Base-by-base conservation (phyloP, 2,888 invertebrate genomes). In the Dolomedes plantarius region DNA sequence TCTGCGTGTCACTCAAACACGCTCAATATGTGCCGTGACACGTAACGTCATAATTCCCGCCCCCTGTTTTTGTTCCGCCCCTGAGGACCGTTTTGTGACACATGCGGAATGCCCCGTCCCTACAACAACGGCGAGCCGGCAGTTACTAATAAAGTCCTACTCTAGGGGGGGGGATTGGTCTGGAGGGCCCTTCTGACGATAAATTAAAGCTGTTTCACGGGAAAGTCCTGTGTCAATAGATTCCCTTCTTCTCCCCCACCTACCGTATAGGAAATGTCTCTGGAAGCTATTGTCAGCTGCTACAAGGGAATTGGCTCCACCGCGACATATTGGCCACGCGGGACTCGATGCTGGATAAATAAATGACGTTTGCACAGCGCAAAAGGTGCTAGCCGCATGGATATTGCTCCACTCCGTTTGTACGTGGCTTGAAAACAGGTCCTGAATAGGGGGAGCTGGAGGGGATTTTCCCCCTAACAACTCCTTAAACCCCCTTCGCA, bases 121-220 rank as follows among this genome's bases (percentile, higher is more conserved):
- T 69, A 36, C 50, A 36, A 65, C 62, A 65, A 65, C 67, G 73
- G 36, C 71, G 13, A 11, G 29, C 16, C 64, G 41, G 36, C 65
- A 75, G 76, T n/a, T 36, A 83, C 83, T 83, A 77, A 83, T 83
- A 83, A 83, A 83, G 77, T 77, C 77, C 67, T 65, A 50, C 83
- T 83, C 31, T 36, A n/a, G 31, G 77, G 83, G 27, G 36, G 32
- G 1, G 23, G 31, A 62, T 72, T 68, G 67, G 65, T 19, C 16
- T 19, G 32, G n/a, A n/a, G 46, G 16, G 71, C 62, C 77, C 77
- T 77, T 77, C 56, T 83, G 73, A 77, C 77, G 83, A 83, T 83
- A 77, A 83, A 83, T 83, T 83, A 83, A 83, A 83, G 83, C 83
- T 83, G 83, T 77, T 83, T 83, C 83, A 77, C 73, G 65, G 67